These are phyloP conservation scores for Alca torda DNA, from an alignment of 2,797 vertebrate species.

Conservation along the genomic window DNA sequence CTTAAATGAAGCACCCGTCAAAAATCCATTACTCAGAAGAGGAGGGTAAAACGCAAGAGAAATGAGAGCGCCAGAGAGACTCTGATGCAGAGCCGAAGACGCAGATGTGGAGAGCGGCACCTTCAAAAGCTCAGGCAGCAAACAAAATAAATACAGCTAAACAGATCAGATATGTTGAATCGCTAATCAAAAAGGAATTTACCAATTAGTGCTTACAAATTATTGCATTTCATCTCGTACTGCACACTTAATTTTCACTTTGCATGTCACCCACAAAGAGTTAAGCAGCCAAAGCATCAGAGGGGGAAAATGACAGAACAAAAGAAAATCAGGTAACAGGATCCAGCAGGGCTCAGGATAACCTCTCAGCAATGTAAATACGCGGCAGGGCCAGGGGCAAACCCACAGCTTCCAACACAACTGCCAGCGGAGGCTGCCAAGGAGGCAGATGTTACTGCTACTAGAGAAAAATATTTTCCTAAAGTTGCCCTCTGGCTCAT, in stretches of 20 bases:
- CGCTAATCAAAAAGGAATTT: neutral
- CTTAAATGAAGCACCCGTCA: constrained; percentile 64
- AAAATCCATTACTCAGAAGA: neutral
- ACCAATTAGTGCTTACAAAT: neutral
- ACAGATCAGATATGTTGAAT: neutral
- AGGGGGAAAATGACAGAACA: neutral
- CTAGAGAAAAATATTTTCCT: constrained; percentile 49
- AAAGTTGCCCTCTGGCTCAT: constrained; percentile 45
- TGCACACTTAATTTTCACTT: neutral
- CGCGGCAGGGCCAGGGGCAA: constrained; percentile 24
- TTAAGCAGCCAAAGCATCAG: constrained; percentile 11
- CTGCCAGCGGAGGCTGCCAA: constrained; percentile 53
- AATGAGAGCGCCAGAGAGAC: neutral
- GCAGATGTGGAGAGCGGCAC: neutral
- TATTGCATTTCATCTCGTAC: neutral
- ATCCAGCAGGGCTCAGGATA: constrained; percentile 37
- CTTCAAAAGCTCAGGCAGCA: neutral
- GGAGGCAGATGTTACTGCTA: constrained; percentile 61
- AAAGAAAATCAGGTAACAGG: constrained; percentile 46
- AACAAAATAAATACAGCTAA: neutral
- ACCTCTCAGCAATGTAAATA: constrained; percentile 58
- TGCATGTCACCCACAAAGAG: neutral
- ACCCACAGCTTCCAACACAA: constrained; percentile 32
- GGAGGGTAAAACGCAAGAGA: neutral
- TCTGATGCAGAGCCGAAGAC: neutral